Percentiles rank a stretch among this genome's conserved stretches.
Evolutionary conservation across 2,113 vertebrate species (phyloP).

Genomic region (Pyxicephalus adspersus): DNA sequence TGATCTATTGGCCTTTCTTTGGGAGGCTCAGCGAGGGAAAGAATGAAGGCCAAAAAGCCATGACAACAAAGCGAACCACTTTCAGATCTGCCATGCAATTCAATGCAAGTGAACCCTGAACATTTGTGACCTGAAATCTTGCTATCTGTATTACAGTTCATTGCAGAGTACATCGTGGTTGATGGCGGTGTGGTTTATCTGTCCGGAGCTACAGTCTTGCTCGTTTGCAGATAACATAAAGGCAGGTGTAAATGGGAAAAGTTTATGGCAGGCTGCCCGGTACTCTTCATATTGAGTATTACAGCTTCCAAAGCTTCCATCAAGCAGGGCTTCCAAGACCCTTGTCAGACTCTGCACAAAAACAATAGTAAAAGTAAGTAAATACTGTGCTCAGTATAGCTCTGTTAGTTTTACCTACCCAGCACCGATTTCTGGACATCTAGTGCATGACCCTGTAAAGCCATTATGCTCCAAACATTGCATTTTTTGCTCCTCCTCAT

Average conservation of each 20-base stretch:
- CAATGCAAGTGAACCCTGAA: conserved; percentile 59
- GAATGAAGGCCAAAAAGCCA: conserved; percentile 62
- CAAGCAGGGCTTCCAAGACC: conserved; percentile 63
- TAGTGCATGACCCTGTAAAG: too few species aligned
- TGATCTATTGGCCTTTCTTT: conserved; percentile 67
- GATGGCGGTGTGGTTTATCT: conserved; percentile 65
- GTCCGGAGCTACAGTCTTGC: conserved; percentile 57
- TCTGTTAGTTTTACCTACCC: too few species aligned
- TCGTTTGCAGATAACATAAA: conserved; percentile 70
- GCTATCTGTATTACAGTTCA: conserved; percentile 67
- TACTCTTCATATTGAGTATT: conserved; percentile 72
- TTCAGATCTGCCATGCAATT: conserved; percentile 65
- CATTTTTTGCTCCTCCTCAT: too few species aligned
- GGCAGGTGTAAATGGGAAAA: conserved; percentile 73
- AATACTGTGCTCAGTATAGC: not conserved
- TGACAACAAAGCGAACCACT: conserved; percentile 61
- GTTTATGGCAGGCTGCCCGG: conserved; percentile 72
- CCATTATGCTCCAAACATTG: too few species aligned
- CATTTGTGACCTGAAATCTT: conserved; percentile 4
- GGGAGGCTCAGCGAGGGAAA: conserved; percentile 50
- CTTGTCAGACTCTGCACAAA: conserved; percentile 35
- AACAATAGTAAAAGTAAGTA: not conserved
- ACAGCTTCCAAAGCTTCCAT: conserved; percentile 77
- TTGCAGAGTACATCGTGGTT: conserved; percentile 69
- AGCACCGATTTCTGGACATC: too few species aligned